Conservation (phyloP, 1,140 invertebrate species). For the Nebria ingens region DNA sequence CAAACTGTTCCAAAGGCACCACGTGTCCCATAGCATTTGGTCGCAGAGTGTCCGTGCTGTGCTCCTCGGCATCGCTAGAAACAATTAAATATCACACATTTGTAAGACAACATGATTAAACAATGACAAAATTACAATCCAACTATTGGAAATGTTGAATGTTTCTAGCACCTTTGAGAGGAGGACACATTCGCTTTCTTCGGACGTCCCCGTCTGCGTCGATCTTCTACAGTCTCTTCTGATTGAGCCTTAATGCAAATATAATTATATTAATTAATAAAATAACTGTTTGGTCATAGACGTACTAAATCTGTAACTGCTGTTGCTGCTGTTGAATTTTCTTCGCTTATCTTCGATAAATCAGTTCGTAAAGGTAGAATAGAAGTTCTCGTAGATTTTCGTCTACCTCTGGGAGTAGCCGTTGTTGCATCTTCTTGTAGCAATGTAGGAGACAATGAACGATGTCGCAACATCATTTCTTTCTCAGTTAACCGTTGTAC, state of each 20-base stretch:
- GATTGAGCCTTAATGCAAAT: neutral
- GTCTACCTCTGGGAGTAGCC: neutral
- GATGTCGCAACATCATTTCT: neutral
- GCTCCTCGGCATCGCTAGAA: too few relatives aligned
- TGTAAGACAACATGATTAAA: too few relatives aligned
- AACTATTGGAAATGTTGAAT: too few relatives aligned
- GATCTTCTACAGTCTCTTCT: neutral
- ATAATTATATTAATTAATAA: neutral
- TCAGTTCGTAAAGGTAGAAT: neutral
- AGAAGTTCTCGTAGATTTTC: neutral
- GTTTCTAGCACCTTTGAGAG: slow-evolving; percentile 1
- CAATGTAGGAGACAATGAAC: neutral
- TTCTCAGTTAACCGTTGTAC: neutral
- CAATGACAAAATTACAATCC: too few relatives aligned
- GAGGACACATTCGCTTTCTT: too few relatives aligned
- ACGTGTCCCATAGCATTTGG: too few relatives aligned
- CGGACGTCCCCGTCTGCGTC: neutral
- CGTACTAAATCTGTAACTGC: too few relatives aligned
- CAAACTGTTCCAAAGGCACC: too few relatives aligned
- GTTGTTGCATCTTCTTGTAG: neutral
- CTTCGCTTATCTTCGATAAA: neutral
- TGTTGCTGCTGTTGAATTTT: too few relatives aligned
- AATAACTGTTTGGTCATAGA: too few relatives aligned
- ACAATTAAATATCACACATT: too few relatives aligned
- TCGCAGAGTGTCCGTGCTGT: too few relatives aligned